Percentiles rank a stretch among this genome's conserved stretches.
Conservation (phyloP, 2,888 invertebrate species). For the Balanococcus diminutus region DNA sequence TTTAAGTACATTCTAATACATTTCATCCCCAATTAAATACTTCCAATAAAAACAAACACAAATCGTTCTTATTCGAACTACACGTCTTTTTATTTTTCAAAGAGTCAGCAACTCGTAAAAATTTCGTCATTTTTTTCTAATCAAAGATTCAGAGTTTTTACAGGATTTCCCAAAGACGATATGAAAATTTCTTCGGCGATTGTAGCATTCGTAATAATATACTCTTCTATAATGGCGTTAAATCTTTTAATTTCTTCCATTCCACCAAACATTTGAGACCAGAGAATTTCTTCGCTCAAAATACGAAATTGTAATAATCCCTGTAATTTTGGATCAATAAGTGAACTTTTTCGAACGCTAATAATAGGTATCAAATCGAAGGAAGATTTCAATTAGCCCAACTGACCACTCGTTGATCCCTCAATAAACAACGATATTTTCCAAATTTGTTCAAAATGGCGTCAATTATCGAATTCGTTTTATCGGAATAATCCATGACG, state of each 20-base stretch:
- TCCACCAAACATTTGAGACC: constrained; percentile 62
- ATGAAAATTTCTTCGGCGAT: constrained; percentile 61
- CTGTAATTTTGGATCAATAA: too few relatives aligned
- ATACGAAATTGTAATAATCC: constrained; percentile 63
- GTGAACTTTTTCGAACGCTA: too few relatives aligned
- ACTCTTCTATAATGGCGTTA: constrained; percentile 61
- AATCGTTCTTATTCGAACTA: too few relatives aligned
- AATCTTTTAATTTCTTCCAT: constrained; percentile 63
- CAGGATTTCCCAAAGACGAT: background rate
- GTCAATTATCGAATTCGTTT: constrained; percentile 62
- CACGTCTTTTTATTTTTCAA: too few relatives aligned
- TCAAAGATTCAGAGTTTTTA: background rate
- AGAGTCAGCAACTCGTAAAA: too few relatives aligned
- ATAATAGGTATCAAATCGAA: background rate
- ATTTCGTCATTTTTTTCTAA: too few relatives aligned
- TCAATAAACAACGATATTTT: constrained; percentile 65
- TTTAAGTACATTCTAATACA: too few relatives aligned
- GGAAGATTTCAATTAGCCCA: constrained; percentile 52
- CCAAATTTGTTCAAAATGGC: constrained; percentile 66
- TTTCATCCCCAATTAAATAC: too few relatives aligned
- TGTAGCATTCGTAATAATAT: constrained; percentile 63
- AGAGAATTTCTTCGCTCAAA: constrained; percentile 60
- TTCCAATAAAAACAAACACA: too few relatives aligned
- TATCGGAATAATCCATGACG: constrained; percentile 58
- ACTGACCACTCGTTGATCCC: constrained; percentile 73